Conservation (phyloP, 2,797 vertebrate species). For the Threskiornis aethiopicus region DNA sequence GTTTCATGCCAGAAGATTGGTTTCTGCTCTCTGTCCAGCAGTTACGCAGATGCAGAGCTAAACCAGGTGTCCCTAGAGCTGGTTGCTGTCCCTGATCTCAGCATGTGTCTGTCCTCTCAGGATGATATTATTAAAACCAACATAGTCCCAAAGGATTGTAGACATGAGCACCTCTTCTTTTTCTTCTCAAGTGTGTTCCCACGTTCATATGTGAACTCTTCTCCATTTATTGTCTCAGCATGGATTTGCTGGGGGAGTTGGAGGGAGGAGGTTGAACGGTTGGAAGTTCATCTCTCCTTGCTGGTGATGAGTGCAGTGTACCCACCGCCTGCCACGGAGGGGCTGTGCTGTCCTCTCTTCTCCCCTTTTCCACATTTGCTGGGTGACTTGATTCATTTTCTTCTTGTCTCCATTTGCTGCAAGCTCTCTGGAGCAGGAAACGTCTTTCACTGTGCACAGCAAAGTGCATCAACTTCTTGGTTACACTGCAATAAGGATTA, state of each 20-base stretch:
- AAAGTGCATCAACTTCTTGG: background rate
- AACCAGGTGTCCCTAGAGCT: background rate
- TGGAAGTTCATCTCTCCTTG: background rate
- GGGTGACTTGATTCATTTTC: background rate
- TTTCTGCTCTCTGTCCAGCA: background rate
- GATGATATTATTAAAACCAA: background rate
- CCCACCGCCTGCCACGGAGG: accelerated
- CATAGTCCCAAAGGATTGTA: background rate
- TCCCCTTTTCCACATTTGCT: background rate
- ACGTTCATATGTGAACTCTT: background rate
- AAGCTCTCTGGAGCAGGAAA: background rate
- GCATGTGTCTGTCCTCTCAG: accelerated
- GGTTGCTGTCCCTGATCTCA: background rate
- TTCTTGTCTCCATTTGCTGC: background rate
- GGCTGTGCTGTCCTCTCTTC: background rate
- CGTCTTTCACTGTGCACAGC: background rate
- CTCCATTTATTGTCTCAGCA: background rate
- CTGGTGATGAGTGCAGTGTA: background rate
- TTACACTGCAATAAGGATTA: background rate
- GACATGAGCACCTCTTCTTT: background rate
- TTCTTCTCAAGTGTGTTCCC: background rate
- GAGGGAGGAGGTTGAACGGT: background rate
- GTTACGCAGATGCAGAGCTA: background rate
- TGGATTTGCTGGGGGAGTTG: background rate
- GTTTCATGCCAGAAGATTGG: background rate